Conservation (phyloP, 2,888 invertebrate species). For the Marronus borbonicus region DNA sequence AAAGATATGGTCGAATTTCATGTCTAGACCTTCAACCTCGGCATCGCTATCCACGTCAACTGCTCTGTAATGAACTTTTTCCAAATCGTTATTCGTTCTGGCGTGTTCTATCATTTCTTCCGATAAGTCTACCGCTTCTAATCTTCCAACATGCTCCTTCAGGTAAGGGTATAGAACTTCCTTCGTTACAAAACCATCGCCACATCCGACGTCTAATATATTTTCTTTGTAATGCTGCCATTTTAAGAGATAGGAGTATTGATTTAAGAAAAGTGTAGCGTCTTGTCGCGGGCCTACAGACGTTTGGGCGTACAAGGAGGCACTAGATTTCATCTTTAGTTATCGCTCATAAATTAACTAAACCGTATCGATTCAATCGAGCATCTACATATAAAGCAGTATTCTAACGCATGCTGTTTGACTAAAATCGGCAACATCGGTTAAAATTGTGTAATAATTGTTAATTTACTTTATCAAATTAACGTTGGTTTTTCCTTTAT, state of each 20-base stretch:
- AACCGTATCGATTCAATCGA: background rate
- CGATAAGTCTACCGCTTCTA: slow-evolving; percentile 13
- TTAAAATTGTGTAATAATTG: background rate
- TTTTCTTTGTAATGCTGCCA: slow-evolving; percentile 13
- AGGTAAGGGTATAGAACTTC: slow-evolving; percentile 25
- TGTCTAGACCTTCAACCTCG: background rate
- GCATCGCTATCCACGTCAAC: slow-evolving; percentile 13
- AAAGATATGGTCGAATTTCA: slow-evolving; percentile 41
- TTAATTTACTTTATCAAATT: too few species aligned
- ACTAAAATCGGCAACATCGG: background rate
- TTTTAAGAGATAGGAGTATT: background rate
- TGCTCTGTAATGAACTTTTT: slow-evolving; percentile 6
- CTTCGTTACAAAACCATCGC: slow-evolving; percentile 16
- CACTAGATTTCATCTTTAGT: background rate
- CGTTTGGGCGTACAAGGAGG: slow-evolving; percentile 5
- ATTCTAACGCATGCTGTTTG: background rate
- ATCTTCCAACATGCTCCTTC: background rate
- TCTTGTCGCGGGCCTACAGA: slow-evolving; percentile 9
- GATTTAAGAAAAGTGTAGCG: background rate
- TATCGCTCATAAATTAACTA: background rate
- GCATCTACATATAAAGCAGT: background rate
- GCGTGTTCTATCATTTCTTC: slow-evolving; percentile 20
- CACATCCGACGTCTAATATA: slow-evolving; percentile 25
- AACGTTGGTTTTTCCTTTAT: too few species aligned
- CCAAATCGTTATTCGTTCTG: background rate